These are phyloP conservation scores for Halichondria panicea DNA, from an alignment of 37 sponge, comb jelly and placozoan species.

Conservation along the genomic window DNA sequence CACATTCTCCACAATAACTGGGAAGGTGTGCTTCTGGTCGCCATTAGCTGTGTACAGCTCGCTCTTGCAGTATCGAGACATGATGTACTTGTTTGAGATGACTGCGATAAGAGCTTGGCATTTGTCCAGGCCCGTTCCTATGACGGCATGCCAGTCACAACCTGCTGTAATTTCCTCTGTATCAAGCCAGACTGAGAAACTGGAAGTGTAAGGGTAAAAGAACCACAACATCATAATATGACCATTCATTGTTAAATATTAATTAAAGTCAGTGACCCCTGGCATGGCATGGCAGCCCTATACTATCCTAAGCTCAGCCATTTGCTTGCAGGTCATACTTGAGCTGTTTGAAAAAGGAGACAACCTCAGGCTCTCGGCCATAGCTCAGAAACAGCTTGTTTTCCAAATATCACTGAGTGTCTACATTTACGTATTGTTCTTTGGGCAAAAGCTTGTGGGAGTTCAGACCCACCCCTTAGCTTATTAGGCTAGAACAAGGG, in stretches of 20 bases:
- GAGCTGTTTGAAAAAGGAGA: constrained; percentile 46
- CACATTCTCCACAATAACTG: constrained; percentile 63
- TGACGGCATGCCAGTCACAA: constrained; percentile 75
- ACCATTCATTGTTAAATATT: no score
- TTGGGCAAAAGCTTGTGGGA: no score
- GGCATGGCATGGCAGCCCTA: no score
- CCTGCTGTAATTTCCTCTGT: constrained; percentile 65
- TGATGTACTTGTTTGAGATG: constrained; percentile 73
- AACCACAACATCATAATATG: no score
- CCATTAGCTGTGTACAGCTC: constrained; percentile 77
- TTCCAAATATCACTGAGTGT: no score
- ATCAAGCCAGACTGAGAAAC: constrained; percentile 71
- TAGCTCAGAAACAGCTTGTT: constrained; percentile 77
- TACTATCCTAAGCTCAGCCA: constrained; percentile 24
- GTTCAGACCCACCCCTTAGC: no score
- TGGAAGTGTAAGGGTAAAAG: neutral
- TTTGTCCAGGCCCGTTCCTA: constrained; percentile 67
- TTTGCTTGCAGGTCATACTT: constrained; percentile 56
- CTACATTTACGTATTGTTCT: no score
- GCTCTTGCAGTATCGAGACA: constrained; percentile 74
- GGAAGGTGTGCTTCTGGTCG: constrained; percentile 73
- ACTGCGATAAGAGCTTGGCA: constrained; percentile 72
- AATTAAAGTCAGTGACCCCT: no score
- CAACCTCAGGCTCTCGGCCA: constrained; percentile 68
- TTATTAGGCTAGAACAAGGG: no score